phyloP scores from a whole-genome alignment of 2,797 vertebrate species.

The Sebastolobus altivelis region DNA sequence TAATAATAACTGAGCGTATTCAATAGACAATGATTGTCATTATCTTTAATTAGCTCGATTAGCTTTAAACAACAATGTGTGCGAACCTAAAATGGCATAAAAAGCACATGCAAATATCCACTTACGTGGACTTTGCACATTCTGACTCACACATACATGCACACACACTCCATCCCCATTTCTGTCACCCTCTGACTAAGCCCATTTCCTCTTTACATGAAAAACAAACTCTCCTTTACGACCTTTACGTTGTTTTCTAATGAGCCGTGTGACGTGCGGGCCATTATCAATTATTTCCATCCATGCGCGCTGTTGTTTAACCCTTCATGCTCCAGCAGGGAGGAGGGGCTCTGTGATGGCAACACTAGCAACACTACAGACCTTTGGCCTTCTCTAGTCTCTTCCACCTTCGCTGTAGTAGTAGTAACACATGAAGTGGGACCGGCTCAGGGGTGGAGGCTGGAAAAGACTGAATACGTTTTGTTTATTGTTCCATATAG shows the following conservation, averaged over 20 bases:
- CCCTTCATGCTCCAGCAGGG: constrained; percentile 22
- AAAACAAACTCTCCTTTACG: constrained; percentile 66
- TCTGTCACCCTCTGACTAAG: constrained; percentile 67
- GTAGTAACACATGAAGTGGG: constrained; percentile 31
- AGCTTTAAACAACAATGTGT: not conserved
- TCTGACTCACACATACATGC: not conserved
- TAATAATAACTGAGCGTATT: not conserved
- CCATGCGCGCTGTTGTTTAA: constrained; percentile 40
- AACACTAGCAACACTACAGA: constrained; percentile 10
- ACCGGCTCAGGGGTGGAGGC: constrained; percentile 58
- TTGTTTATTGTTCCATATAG: constrained; percentile 83
- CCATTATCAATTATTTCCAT: constrained; percentile 67
- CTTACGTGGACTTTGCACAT: constrained; percentile 26
- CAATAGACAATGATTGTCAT: not conserved
- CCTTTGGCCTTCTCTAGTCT: constrained; percentile 50
- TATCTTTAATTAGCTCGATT: not conserved
- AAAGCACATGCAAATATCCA: constrained; percentile 9
- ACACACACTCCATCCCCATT: constrained; percentile 14
- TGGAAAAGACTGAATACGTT: constrained; percentile 75
- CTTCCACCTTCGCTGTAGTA: constrained; percentile 50
- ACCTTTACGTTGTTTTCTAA: constrained; percentile 58
- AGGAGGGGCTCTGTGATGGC: constrained; percentile 7
- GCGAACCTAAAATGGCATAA: not conserved
- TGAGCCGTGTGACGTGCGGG: constrained; percentile 65
- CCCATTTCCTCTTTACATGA: constrained; percentile 64